Percentiles rank a stretch among this genome's conserved stretches.
Evolutionary conservation across 2,113 vertebrate genomes (phyloP).

Genomic region (Dasyurus viverrinus): DNA sequence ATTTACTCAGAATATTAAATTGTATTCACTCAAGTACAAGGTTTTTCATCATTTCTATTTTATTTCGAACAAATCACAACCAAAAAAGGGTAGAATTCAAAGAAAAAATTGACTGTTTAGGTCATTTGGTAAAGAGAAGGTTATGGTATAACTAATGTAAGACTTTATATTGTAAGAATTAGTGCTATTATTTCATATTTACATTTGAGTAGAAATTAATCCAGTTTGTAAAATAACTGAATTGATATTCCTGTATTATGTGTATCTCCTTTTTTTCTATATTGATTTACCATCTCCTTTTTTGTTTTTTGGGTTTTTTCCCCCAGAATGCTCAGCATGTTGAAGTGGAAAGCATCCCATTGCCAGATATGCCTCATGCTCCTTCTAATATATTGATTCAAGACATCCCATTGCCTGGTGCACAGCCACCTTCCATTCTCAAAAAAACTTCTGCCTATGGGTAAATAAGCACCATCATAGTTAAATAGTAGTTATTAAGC

Average conservation of each 20-base stretch:
- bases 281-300: background rate
- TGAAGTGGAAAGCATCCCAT: conserved; percentile 97
- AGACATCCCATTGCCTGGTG: conserved; percentile 97
- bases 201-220: conserved; percentile 10
- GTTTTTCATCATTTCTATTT: conserved; percentile 5
- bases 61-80: conserved; percentile 14
- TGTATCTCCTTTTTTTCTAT: background rate
- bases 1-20: background rate
- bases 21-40: background rate
- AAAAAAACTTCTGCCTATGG: conserved; percentile 95
- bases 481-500: background rate
- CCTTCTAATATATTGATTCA: conserved; percentile 98
- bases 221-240: background rate
- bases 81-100: background rate
- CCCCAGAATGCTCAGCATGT: conserved; percentile 97
- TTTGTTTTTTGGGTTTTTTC: conserved; percentile 2
- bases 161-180: background rate
- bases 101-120: background rate
- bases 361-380: conserved; percentile 98
- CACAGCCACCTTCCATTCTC: conserved; percentile 98
- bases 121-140: background rate
- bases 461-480: conserved; percentile 77
- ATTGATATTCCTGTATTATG: background rate
- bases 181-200: background rate
- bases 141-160: background rate